A percentile compares a stretch with the other conserved stretches of the same genome.
Evolutionary conservation across 2,888 invertebrate species (phyloP).

Genomic region (Sphinx pinastri): DNA sequence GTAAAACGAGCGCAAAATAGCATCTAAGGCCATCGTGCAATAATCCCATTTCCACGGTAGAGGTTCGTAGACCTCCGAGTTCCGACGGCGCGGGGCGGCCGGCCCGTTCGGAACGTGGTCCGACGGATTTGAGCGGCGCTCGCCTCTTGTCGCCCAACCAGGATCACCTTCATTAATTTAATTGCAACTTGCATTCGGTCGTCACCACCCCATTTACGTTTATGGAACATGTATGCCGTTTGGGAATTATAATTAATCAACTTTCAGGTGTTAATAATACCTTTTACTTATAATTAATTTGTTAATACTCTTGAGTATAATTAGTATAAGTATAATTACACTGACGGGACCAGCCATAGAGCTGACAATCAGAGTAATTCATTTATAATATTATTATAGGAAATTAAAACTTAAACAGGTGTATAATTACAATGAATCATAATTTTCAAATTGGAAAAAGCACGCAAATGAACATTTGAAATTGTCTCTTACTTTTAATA

Average conservation of each 20-base stretch:
- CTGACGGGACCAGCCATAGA: not conserved
- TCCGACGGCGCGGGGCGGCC: constrained; percentile 11
- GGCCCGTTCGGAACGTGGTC: constrained; percentile 28
- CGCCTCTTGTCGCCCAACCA: constrained; percentile 60
- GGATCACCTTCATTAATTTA: constrained; percentile 67
- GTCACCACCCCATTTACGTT: constrained; percentile 1
- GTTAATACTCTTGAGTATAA: not conserved
- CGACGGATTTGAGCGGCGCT: constrained; percentile 46
- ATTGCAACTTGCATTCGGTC: constrained; percentile 53
- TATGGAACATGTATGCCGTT: not conserved
- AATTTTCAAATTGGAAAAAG: no score
- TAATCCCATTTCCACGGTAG: constrained; percentile 78
- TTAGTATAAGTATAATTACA: not conserved
- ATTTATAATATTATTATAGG: not conserved
- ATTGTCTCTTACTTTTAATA: no score
- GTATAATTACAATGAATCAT: not conserved
- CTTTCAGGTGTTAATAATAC: not conserved
- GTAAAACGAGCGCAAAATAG: constrained; percentile 67
- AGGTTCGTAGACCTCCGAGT: constrained; percentile 70
- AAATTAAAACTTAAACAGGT: not conserved
- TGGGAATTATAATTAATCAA: constrained; percentile 7
- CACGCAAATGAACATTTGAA: no score
- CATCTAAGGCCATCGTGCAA: constrained; percentile 69
- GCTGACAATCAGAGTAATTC: not conserved
- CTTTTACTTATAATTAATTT: not conserved